Percentiles rank a stretch among this genome's conserved stretches.
These are phyloP conservation scores for Pseudomyrmex pallidus DNA, from an alignment of 1,140 invertebrate genomes.

Conservation along the genomic window DNA sequence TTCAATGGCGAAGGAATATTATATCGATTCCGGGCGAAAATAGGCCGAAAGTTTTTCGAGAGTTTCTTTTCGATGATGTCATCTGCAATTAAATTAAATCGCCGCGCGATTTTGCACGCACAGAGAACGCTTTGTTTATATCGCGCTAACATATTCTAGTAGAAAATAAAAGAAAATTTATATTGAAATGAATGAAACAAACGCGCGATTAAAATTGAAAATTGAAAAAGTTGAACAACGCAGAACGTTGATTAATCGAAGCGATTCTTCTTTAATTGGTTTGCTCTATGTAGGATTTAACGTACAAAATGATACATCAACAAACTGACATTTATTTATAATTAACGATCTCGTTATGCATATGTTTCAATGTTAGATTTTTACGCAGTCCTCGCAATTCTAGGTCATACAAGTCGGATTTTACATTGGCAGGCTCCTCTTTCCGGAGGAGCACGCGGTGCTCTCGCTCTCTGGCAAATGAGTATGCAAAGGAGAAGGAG, in stretches of 20 bases:
- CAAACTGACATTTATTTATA: no score
- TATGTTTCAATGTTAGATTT: no score
- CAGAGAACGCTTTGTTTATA: background rate
- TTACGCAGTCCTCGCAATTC: background rate
- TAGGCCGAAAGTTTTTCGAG: slow-evolving; percentile 6
- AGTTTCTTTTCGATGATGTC: slow-evolving; percentile 20
- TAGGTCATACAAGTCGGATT: slow-evolving; percentile 33
- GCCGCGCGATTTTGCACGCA: background rate
- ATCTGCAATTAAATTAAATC: background rate
- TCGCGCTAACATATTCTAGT: background rate
- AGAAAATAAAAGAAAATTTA: background rate
- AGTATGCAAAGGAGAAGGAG: slow-evolving; percentile 49
- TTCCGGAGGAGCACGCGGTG: slow-evolving; percentile 30
- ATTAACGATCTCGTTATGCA: background rate
- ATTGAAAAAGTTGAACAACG: no score
- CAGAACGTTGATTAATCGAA: no score
- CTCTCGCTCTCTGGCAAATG: slow-evolving; percentile 22
- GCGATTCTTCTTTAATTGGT: no score
- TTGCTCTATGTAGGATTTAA: no score
- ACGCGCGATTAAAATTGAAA: no score
- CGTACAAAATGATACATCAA: no score
- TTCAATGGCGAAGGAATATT: slow-evolving; percentile 25
- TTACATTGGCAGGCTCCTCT: slow-evolving; percentile 1
- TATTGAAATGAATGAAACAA: no score
- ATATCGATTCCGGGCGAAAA: slow-evolving; percentile 29